Evolutionary conservation across 2,797 vertebrate species (phyloP), one percentile per base, ranked within the genome.

Genomic region (Zenarchopterus dispar): DNA sequence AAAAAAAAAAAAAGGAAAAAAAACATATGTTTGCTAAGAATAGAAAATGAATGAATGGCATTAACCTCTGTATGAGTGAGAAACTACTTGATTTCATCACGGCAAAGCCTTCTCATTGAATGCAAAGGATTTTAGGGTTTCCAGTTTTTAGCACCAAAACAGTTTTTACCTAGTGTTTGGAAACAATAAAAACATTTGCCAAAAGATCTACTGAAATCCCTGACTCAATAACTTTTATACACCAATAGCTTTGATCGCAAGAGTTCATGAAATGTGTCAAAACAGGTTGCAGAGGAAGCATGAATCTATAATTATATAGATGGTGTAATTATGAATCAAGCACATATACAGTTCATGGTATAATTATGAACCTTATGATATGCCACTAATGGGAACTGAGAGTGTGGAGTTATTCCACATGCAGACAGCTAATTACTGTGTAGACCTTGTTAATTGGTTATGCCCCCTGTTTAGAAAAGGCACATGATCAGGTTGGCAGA

Each of bases 351-450:
- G 84, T 88, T 88, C 85, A 77, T 72, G 80, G 82, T 86, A 87
- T 92, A 91, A 92, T 92, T 89, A 90, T 84, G 87, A 90, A 85
- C 75, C 84, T 67, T 51, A 58, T 88, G 81, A 84, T 88, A 86
- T 83, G 84, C 89, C 89, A 86, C 88, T 90, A 90, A 90, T 90
- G 88, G 81, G 86, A 88, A 86, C 82, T 89, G 78, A 78, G 80
- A 88, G 84, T 77, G 74, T 82, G 75, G 80, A 87, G 88, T 85
- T 90, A 81, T 82, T 89, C 80, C 78, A 82, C 81, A 87, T 64
- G 73, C 91, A 90, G 90, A 91, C 90, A 75, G 87, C 86, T 89
- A 91, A 91, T 91, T 91, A 90, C 78, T 83, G 87, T 82, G 87
- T 81, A 82, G 81, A 56, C 78, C 68, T 70, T 41, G 84, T 90